Evolutionary conservation across 2,888 invertebrate species (phyloP).

Genomic region (Linhomoeus sp.): DNA sequence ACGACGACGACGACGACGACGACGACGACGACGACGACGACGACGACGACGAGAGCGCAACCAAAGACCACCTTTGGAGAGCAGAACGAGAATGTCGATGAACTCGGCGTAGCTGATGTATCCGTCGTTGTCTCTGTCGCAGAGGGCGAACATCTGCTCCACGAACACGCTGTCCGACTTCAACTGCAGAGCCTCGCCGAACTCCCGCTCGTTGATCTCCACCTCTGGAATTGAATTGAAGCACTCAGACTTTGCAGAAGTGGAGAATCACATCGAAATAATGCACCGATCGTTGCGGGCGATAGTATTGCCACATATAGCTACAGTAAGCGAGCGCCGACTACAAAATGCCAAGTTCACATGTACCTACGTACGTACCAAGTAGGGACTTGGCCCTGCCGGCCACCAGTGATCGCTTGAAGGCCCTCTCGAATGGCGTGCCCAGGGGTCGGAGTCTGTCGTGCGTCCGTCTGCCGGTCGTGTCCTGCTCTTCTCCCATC

Average conservation of each 20-base stretch:
- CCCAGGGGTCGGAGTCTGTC: not conserved
- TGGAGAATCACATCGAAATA: no score
- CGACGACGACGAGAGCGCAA: no score
- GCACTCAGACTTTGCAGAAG: no score
- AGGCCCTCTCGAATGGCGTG: not conserved
- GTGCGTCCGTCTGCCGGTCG: no score
- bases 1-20: no score
- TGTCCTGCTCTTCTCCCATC: no score
- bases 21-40: no score
- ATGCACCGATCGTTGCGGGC: no score
- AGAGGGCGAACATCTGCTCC: slow-evolving; percentile 38
- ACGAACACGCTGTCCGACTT: slow-evolving; percentile 39
- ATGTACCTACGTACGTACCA: no score
- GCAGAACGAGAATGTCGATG: slow-evolving; percentile 40
- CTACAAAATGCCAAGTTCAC: no score
- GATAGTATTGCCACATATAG: no score
- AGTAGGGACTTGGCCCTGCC: not conserved
- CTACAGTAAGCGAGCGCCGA: no score
- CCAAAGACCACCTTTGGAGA: slow-evolving; percentile 40
- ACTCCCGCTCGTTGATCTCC: slow-evolving; percentile 39
- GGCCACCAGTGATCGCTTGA: not conserved
- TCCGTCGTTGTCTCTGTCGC: slow-evolving; percentile 41
- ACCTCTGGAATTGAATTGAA: not conserved
- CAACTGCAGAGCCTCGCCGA: slow-evolving; percentile 42
- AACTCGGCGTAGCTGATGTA: slow-evolving; percentile 44